Evolutionary conservation across 2,888 invertebrate genomes (phyloP), one percentile per base, ranked within the genome.

Genomic region (Mamestra brassicae): DNA sequence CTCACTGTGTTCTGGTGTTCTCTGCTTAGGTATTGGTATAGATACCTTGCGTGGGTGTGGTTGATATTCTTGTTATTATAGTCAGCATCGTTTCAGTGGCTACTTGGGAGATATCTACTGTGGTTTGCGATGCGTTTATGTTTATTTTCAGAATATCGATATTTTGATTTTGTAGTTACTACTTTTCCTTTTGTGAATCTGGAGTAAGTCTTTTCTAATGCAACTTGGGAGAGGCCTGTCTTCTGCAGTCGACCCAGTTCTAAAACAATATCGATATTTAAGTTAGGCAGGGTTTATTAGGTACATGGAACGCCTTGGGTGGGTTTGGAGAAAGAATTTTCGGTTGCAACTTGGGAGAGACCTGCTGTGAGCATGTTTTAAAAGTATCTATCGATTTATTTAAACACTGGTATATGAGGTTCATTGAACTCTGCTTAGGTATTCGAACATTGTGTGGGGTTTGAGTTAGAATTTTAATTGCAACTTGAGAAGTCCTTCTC

Each of bases 281-380:
- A 17, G 17, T 52, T 52, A 17, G 52, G 52, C 17, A 52, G 6
- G 15, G 15, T 1, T 52, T 13, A 7, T 26, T 52, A 72, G 4
- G n/a, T 13, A 42, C 38, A 5, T 11, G 15, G 34, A 34, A 8
- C 38, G n/a, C 26, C 13, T 63, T 26, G 54, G 10, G 6, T 17
- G 52, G 17, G 54, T 38, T 57, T 57, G 11, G 5, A 65, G 4
- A 42, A 50, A 66, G 6, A 58, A 36, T 52, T 45, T 52, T 65
- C 50, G 42, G 34, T 42, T 57, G 15, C 57, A 50, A 58, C 74
- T 74, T 74, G 65, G 75, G 74, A 74, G 65, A 74, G 17, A 11
- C 58, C 58, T 54, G 76, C 76, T 76, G 52, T 38, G 45, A 36
- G 17, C 1, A 8, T 57, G 34, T 36, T 58, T 60, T 60, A 15